These are phyloP conservation scores for Parochlus steinenii DNA, from an alignment of 2,888 invertebrate genomes.

Conservation along the genomic window DNA sequence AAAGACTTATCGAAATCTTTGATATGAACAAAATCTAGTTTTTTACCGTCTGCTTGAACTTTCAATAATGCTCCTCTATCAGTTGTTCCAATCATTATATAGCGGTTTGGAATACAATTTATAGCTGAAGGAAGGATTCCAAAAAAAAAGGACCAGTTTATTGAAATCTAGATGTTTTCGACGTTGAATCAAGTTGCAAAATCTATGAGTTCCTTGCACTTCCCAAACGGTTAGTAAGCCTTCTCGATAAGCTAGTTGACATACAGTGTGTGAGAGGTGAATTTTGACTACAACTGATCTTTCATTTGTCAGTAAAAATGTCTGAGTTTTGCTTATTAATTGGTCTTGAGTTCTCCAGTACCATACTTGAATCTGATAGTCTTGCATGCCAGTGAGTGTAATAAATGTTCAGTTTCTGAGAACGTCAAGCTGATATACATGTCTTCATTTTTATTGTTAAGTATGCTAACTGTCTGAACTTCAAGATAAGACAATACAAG, in stretches of 20 bases:
- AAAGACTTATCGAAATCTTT: conserved; percentile 3
- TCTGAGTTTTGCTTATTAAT: conserved; percentile 17
- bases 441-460: conserved; percentile 33
- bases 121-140: too few relatives aligned
- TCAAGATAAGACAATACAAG: conserved; percentile 43
- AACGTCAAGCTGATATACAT: conserved; percentile 38
- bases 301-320: conserved; percentile 14
- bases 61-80: conserved; percentile 6
- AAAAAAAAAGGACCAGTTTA: too few relatives aligned
- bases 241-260: conserved; percentile 13
- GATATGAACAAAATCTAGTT: conserved; percentile 1
- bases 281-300: conserved; percentile 13
- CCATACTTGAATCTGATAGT: conserved; percentile 43
- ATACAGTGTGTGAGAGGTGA: conserved; percentile 13
- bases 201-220: conserved; percentile 14
- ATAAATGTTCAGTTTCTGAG: conserved; percentile 43
- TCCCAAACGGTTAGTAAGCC: conserved; percentile 15
- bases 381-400: conserved; percentile 39
- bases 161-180: conserved; percentile 12
- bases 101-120: too few relatives aligned
- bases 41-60: conserved; percentile 4
- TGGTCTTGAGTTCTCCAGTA: conserved; percentile 41
- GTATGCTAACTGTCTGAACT: conserved; percentile 30
- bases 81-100: conserved; percentile 4
- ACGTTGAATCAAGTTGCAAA: conserved; percentile 14